These are phyloP conservation scores for Willowsia nigromaculata DNA, from an alignment of 2,888 invertebrate genomes.

Conservation along the genomic window DNA sequence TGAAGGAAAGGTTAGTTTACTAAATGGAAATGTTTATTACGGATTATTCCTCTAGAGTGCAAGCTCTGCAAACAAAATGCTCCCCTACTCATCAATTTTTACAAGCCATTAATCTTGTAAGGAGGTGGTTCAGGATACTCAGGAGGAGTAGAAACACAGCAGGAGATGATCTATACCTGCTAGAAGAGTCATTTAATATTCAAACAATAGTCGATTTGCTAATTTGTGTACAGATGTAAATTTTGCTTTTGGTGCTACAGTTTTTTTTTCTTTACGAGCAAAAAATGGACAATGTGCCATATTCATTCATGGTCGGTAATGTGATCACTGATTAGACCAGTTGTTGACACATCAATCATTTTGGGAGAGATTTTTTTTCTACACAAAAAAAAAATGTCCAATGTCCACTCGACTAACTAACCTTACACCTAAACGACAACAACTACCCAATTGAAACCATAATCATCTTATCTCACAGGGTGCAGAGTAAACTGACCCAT, in stretches of 20 bases:
- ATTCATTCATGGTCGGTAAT: constrained; percentile 13
- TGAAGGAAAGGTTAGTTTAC: constrained; percentile 41
- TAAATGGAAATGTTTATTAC: neutral
- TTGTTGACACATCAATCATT: constrained; percentile 58
- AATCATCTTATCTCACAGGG: constrained; percentile 1
- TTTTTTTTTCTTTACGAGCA: constrained; percentile 2
- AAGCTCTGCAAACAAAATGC: neutral
- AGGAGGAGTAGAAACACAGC: constrained; percentile 11
- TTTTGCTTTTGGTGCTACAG: neutral
- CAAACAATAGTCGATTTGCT: neutral
- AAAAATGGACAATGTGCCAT: neutral
- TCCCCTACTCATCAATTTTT: neutral
- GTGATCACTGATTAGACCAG: constrained; percentile 33
- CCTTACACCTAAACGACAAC: constrained; percentile 3
- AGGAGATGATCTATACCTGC: neutral
- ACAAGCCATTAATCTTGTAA: constrained; percentile 45
- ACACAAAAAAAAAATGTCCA: constrained; percentile 14
- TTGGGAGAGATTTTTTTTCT: neutral
- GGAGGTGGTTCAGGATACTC: constrained; percentile 14
- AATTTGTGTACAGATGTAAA: constrained; percentile 42
- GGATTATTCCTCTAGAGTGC: neutral
- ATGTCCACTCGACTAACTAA: neutral
- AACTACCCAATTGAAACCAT: constrained; percentile 1
- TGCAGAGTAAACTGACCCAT: neutral
- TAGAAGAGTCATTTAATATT: constrained; percentile 10